Conservation (phyloP, 92 coral and sea anemone genomes). For the Parazoanthus swiftii region DNA sequence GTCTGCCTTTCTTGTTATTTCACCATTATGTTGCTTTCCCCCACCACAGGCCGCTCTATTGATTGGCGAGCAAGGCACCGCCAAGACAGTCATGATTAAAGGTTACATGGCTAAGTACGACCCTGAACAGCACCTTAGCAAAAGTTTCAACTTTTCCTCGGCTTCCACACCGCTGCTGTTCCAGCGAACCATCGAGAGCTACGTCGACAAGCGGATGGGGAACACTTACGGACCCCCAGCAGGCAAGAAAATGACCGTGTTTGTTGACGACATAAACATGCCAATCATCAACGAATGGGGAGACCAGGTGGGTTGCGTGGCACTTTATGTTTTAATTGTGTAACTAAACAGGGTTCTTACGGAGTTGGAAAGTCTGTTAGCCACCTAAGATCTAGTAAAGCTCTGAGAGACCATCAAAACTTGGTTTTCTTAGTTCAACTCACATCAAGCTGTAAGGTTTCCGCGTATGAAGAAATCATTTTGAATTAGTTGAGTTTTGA, state of each 20-base stretch:
- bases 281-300: conserved; percentile 92
- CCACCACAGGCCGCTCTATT: conserved; percentile 80
- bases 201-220: conserved; percentile 88
- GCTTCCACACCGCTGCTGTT: conserved; percentile 94
- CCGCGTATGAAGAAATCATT: no score
- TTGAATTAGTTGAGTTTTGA: no score
- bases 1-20: not conserved
- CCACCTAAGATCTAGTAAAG: no score
- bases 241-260: conserved; percentile 89
- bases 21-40: not conserved
- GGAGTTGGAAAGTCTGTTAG: no score
- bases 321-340: not conserved
- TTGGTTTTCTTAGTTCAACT: no score
- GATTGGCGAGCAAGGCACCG: conserved; percentile 99
- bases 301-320: conserved; percentile 71
- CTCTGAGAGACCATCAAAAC: no score
- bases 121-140: conserved; percentile 90
- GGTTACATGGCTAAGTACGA: conserved; percentile 90
- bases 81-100: conserved; percentile 97
- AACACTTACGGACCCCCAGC: conserved; percentile 92
- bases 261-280: conserved; percentile 82
- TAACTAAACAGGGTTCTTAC: not conserved
- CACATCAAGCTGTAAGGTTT: no score
- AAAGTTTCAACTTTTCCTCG: conserved; percentile 94
- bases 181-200: conserved; percentile 93